Conservation (phyloP, 2,113 vertebrate species). For the Scatophagus argus region DNA sequence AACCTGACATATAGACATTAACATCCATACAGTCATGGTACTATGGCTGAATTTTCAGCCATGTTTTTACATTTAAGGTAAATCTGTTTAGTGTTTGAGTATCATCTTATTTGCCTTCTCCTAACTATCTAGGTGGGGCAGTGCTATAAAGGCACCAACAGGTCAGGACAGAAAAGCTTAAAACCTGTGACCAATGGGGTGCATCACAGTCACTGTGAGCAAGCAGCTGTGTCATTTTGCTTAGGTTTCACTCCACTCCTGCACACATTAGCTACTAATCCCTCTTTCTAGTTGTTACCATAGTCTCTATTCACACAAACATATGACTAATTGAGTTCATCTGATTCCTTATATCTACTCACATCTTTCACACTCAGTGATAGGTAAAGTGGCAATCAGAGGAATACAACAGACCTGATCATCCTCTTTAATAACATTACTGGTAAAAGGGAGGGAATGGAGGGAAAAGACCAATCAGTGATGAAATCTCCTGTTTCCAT, state of each 20-base stretch:
- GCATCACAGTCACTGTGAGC: slow-evolving; percentile 11
- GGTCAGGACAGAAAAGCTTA: slow-evolving; percentile 25
- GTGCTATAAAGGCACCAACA: not conserved
- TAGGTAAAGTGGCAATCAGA: slow-evolving; percentile 4
- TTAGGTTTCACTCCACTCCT: slow-evolving; percentile 1
- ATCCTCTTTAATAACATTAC: slow-evolving; percentile 6
- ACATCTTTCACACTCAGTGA: not conserved
- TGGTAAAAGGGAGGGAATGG: slow-evolving; percentile 20
- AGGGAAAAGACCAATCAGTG: slow-evolving; percentile 52
- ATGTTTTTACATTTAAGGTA: not conserved
- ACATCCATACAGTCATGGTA: not conserved
- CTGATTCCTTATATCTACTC: not conserved
- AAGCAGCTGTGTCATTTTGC: slow-evolving; percentile 16
- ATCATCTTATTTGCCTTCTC: not conserved
- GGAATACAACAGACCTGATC: not conserved
- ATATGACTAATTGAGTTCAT: slow-evolving; percentile 25
- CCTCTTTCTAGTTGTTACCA: slow-evolving; percentile 5
- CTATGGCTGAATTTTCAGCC: not conserved
- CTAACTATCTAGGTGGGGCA: not conserved
- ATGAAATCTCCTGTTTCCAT: slow-evolving; percentile 75
- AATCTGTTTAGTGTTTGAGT: not conserved
- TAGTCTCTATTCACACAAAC: slow-evolving; percentile 1
- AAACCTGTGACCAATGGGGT: slow-evolving; percentile 37
- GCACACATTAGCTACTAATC: slow-evolving; percentile 25
- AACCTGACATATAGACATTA: too few relatives aligned